Evolutionary conservation across 2,113 vertebrate species (phyloP), one percentile per base, ranked within the genome.

Genomic region (Chloroceryle aenea): DNA sequence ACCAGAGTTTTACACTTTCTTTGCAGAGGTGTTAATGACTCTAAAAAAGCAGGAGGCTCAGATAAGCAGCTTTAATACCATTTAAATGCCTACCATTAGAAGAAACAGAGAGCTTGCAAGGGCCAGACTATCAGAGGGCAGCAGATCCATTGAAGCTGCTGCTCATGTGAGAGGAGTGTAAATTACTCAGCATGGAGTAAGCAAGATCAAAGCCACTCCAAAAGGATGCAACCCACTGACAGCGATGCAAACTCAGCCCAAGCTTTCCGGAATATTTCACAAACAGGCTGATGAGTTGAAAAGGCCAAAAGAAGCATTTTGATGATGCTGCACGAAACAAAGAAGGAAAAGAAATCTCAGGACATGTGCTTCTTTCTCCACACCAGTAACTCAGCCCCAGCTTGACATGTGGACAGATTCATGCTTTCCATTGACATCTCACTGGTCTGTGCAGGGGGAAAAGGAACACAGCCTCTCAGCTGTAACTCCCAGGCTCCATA

Each of bases 161-260:
- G 87, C 92, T 87, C 73, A 5, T 69, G 85, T 89, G 90, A 95
- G 87, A 87, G 43, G 85, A 91, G 90, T 68, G 80, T 56, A 89
- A 85, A 93, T 95, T 89, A 94, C 93, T 95, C 89, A 91, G 77
- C 74, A 64, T 0, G 2, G 69, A 89, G 81, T 66, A 94, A 87
- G 87, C 64, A 29, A 92, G 79, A 94, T 88, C 79, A 92, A 91
- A 97, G 86, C 69, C 27, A 14, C 82, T 56, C 68, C 10, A 19
- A 47, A 78, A 89, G 82, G 83, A 96, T 78, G 90, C 88, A 94
- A 74, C 76, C 69, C 85, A 93, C 90, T 68, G 88, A 80, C 92
- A 92, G 64, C 0, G 25, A 88, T 66, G 34, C 79, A 80, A 83
- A 90, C 74, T 55, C 85, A 90, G 92, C 42, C 82, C 53, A 29